Evolutionary conservation across 1,140 invertebrate genomes (phyloP).

Genomic region (Eupeodes corollae): DNA sequence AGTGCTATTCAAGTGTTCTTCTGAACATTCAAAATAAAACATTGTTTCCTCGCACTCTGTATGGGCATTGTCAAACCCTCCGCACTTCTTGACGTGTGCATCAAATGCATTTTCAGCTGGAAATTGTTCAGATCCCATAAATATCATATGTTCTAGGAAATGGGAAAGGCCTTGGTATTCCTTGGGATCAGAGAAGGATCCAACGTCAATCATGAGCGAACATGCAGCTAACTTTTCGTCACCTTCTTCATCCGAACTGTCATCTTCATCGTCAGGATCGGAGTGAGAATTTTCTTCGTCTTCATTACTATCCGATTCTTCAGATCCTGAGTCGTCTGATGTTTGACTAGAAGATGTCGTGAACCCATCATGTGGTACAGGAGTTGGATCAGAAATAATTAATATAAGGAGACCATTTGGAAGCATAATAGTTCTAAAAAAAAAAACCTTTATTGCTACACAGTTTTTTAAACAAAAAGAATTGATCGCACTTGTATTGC

Average conservation of each 20-base stretch:
- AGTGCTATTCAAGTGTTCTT: slow-evolving; percentile 58
- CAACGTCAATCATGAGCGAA: slow-evolving; percentile 56
- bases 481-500: slow-evolving; percentile 38
- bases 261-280: slow-evolving; percentile 35
- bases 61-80: slow-evolving; percentile 69
- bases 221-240: slow-evolving; percentile 53
- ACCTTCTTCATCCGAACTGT: slow-evolving; percentile 19
- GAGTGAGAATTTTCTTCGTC: slow-evolving; percentile 24
- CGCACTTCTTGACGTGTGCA: slow-evolving; percentile 65
- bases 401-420: slow-evolving; percentile 56
- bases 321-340: slow-evolving; percentile 8
- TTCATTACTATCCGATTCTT: slow-evolving; percentile 5
- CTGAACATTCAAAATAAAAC: slow-evolving; percentile 80
- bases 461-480: slow-evolving; percentile 4
- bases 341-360: slow-evolving; percentile 16
- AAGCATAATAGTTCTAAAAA: slow-evolving; percentile 48
- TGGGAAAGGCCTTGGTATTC: slow-evolving; percentile 81
- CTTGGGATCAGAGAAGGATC: slow-evolving; percentile 54
- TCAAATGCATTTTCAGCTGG: slow-evolving; percentile 80
- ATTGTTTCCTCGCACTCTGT: slow-evolving; percentile 76
- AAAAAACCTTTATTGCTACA: slow-evolving; percentile 2
- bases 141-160: slow-evolving; percentile 93
- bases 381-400: slow-evolving; percentile 48
- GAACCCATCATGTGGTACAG: slow-evolving; percentile 26
- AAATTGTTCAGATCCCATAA: slow-evolving; percentile 83